Percentiles rank a stretch among this genome's conserved stretches.
Evolutionary conservation across 2,888 invertebrate genomes (phyloP).

Genomic region (Resseliella maxima): DNA sequence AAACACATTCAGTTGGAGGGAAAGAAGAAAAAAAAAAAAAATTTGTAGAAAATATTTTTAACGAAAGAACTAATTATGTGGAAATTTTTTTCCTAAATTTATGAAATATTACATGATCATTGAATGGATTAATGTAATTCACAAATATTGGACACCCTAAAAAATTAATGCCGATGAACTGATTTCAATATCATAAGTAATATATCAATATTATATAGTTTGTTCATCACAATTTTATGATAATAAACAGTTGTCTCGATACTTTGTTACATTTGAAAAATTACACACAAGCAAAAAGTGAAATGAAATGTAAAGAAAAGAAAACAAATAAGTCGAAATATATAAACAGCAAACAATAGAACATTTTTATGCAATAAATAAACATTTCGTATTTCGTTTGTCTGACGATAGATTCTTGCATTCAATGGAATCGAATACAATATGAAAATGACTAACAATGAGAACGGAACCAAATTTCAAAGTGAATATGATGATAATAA

Average conservation of each 20-base stretch:
- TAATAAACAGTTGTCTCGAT: neutral
- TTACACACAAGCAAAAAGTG: neutral
- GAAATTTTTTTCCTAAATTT: neutral
- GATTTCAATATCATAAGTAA: neutral
- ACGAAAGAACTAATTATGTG: neutral
- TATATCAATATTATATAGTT: neutral
- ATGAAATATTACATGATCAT: neutral
- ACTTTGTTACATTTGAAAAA: neutral
- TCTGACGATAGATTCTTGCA: too few relatives aligned
- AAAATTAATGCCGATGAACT: neutral
- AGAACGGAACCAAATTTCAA: neutral
- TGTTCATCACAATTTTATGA: neutral
- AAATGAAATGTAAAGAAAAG: neutral
- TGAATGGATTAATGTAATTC: neutral
- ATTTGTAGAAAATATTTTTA: too few relatives aligned
- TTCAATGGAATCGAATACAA: neutral
- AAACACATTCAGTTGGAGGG: too few relatives aligned
- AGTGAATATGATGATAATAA: constrained; percentile 30
- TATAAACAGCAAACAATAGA: constrained; percentile 33
- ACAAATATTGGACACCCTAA: neutral
- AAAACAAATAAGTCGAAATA: constrained; percentile 7
- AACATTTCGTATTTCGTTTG: constrained; percentile 16
- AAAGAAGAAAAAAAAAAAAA: too few relatives aligned
- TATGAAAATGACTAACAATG: constrained; percentile 27
- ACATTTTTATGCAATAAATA: constrained; percentile 22